Evolutionary conservation across 2,888 invertebrate genomes (phyloP), one percentile per base, ranked within the genome.

Genomic region (Microchrysa polita): DNA sequence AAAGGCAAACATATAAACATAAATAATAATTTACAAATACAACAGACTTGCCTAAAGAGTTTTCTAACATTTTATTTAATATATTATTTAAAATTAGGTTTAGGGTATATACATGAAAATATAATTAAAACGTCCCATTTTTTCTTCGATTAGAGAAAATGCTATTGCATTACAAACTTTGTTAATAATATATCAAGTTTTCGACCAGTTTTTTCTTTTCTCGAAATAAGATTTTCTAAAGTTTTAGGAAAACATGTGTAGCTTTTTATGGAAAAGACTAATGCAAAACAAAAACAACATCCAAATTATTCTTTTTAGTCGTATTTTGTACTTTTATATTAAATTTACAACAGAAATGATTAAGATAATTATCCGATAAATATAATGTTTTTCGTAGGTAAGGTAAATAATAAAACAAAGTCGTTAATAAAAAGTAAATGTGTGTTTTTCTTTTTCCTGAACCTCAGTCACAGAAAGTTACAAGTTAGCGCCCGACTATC

Each of bases 321-420:
- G 69, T 69, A 69, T 69, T 69, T 69, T 69, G 69, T 69, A 69
- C 57, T 69, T 69, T 69, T 69, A 57, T 69, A 69, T 55, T 69
- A 55, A 65, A 65, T 69, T 69, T 55, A 57, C 48, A 69, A 69
- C 16, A 55, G 55, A 55, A n/a, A 22, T 55, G 42, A 69, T 42
- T 63, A 65, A 65, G 48, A 27, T 67, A 67, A 67, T 53, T 53
- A 67, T 67, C 44, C 67, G 7, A 34, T 53, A 67, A 34, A 67
- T 67, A 34, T 42, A 69, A 69, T 69, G 55, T 69, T 53, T 69
- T 69, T 69, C 40, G 57, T 69, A 69, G 69, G 69, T 69, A 69
- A 69, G 55, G 69, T 40, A 27, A 69, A 69, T 69, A 69, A 48
- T n/a, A n/a, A 69, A 69, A 67, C 44, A 67, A 69, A 55, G 40